Conservation (phyloP, 2,113 vertebrate species). For the Hystrix brachyura region DNA sequence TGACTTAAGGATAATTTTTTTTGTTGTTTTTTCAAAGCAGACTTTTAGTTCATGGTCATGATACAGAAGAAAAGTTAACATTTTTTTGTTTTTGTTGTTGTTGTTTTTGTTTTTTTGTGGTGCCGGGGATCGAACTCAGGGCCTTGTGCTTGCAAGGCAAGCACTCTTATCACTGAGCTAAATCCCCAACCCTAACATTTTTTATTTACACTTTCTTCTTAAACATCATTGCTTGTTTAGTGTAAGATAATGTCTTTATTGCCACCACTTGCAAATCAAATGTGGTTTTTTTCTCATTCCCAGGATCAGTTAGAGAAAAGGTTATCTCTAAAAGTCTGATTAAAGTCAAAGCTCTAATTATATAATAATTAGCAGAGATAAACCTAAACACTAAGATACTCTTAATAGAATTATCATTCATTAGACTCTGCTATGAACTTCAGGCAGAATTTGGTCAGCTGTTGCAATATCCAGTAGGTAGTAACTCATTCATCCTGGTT, state of each 20-base stretch:
- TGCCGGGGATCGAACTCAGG: no score
- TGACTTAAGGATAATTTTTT: not conserved
- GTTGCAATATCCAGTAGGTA: not conserved
- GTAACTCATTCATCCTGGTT: not conserved
- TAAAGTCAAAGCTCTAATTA: conserved; percentile 37
- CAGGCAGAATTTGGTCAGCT: conserved; percentile 33
- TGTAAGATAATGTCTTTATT: not conserved
- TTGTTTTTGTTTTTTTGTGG: no score
- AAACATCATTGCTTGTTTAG: not conserved
- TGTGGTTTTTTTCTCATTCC: not conserved
- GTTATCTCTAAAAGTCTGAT: conserved; percentile 29
- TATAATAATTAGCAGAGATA: conserved; percentile 16
- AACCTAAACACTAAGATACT: conserved; percentile 20
- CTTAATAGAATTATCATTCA: not conserved
- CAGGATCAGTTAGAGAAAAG: not conserved
- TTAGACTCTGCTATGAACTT: not conserved
- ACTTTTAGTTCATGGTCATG: conserved; percentile 43
- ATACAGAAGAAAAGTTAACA: not conserved
- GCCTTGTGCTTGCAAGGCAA: no score
- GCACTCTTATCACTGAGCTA: no score
- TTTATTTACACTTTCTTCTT: not conserved
- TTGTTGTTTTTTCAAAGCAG: not conserved
- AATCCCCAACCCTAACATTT: not conserved
- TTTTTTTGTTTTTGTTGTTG: not conserved
- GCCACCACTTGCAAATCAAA: not conserved